phyloP scores from a whole-genome alignment of 2,888 invertebrate genomes.

The Acronicta leporina region DNA sequence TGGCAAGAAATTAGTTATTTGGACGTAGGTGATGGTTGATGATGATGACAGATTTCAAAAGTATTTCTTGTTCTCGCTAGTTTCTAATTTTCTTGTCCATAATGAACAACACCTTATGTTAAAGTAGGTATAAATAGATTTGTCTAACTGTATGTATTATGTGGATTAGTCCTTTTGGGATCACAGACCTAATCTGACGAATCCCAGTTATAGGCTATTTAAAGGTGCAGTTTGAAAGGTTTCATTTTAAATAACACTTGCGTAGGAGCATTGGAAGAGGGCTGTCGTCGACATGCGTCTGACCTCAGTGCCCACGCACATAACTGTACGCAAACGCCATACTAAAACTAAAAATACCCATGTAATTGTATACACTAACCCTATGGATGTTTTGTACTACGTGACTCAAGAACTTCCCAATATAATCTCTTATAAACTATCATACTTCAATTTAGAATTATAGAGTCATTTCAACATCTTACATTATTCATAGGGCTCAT shows the following conservation, averaged over 20 bases:
- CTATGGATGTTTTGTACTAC: constrained; percentile 32
- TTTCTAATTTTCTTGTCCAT: neutral
- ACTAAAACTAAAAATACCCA: constrained; percentile 44
- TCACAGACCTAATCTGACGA: neutral
- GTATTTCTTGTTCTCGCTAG: neutral
- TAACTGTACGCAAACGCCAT: constrained; percentile 71
- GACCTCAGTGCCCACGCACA: constrained; percentile 76
- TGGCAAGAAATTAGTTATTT: constrained; percentile 41
- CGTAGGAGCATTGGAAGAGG: constrained; percentile 70
- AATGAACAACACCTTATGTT: too few species aligned
- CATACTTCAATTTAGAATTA: constrained; percentile 43
- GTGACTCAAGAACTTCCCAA: constrained; percentile 18
- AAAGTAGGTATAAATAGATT: too few species aligned
- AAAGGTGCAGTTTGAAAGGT: constrained; percentile 27
- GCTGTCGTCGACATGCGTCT: constrained; percentile 66
- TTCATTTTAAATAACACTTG: constrained; percentile 44
- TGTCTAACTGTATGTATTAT: too few species aligned
- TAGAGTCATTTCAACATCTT: constrained; percentile 47
- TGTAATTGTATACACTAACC: constrained; percentile 25
- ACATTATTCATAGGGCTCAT: constrained; percentile 38
- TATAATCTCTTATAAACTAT: constrained; percentile 22
- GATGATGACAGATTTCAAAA: constrained; percentile 20
- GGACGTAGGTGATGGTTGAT: constrained; percentile 14
- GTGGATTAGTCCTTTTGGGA: neutral
- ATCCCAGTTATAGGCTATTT: neutral